Conservation (phyloP, 2,888 invertebrate genomes). For the Drosophila antonietae region DNA sequence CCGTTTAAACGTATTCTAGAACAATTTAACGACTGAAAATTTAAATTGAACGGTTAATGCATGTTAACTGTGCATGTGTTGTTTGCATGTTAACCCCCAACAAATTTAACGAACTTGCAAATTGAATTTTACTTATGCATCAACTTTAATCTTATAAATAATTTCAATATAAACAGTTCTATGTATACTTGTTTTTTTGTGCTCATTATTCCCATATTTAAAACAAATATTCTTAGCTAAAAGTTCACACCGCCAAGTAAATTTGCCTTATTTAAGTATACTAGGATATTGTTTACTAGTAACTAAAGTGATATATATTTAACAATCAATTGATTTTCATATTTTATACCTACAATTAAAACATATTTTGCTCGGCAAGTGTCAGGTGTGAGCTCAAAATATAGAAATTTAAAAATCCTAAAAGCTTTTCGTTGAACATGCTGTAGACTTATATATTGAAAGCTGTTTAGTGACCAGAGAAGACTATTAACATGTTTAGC, state of each 20-base stretch:
- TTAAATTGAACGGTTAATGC: neutral
- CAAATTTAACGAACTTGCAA: neutral
- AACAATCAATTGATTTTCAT: constrained; percentile 5
- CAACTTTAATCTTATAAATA: constrained; percentile 10
- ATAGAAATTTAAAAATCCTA: neutral
- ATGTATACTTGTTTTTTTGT: constrained; percentile 5
- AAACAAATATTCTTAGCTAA: neutral
- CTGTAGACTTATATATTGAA: constrained; percentile 9
- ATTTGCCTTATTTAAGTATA: neutral
- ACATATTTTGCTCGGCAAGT: constrained; percentile 22
- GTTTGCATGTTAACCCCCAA: neutral
- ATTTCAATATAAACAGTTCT: constrained; percentile 13
- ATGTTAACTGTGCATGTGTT: neutral
- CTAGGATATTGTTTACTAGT: constrained; percentile 2
- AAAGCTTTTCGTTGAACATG: constrained; percentile 1
- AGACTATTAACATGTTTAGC: constrained; percentile 19
- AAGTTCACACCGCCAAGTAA: neutral
- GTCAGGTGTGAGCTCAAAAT: constrained; percentile 7
- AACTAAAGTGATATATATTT: neutral
- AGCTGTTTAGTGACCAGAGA: constrained; percentile 25
- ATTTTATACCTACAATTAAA: neutral
- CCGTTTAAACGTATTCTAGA: neutral
- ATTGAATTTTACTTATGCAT: constrained; percentile 3
- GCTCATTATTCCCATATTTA: constrained; percentile 6
- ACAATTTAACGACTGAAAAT: neutral